These are phyloP conservation scores for Sisor rabdophorus DNA, from an alignment of 2,113 vertebrate species.

Conservation along the genomic window DNA sequence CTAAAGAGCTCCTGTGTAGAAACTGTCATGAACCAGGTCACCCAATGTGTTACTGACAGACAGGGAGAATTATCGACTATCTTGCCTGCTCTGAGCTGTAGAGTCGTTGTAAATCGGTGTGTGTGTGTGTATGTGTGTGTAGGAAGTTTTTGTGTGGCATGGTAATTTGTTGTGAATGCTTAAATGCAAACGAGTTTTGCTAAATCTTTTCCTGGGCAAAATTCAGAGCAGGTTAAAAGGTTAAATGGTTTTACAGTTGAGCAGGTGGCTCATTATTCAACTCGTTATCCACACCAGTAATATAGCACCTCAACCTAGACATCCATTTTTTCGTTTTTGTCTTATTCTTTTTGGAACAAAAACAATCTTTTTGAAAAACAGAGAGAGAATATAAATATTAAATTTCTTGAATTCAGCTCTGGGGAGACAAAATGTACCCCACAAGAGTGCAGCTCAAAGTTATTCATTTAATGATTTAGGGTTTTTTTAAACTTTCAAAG, in stretches of 20 bases:
- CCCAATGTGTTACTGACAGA: slow-evolving; percentile 14
- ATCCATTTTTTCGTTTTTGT: background rate
- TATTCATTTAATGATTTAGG: slow-evolving; percentile 66
- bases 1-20: slow-evolving; percentile 34
- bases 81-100: background rate
- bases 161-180: background rate
- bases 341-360: background rate
- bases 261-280: slow-evolving; percentile 23
- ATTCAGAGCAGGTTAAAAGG: slow-evolving; percentile 8
- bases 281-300: background rate
- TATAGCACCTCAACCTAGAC: background rate
- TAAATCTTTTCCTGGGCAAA: background rate
- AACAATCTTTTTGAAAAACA: slow-evolving; percentile 52
- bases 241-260: slow-evolving; percentile 16
- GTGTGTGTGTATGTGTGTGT: background rate
- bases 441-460: slow-evolving; percentile 63
- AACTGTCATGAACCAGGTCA: slow-evolving; percentile 34
- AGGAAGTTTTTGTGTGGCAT: background rate
- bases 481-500: slow-evolving; percentile 39
- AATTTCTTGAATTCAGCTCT: slow-evolving; percentile 60
- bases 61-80: slow-evolving; percentile 12
- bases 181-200: background rate
- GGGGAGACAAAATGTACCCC: slow-evolving; percentile 58
- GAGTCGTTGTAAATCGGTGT: slow-evolving; percentile 17
- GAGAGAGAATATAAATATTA: slow-evolving; percentile 71